These are phyloP conservation scores for Chionodraco myersi DNA, from an alignment of 2,113 vertebrate genomes.

Conservation along the genomic window DNA sequence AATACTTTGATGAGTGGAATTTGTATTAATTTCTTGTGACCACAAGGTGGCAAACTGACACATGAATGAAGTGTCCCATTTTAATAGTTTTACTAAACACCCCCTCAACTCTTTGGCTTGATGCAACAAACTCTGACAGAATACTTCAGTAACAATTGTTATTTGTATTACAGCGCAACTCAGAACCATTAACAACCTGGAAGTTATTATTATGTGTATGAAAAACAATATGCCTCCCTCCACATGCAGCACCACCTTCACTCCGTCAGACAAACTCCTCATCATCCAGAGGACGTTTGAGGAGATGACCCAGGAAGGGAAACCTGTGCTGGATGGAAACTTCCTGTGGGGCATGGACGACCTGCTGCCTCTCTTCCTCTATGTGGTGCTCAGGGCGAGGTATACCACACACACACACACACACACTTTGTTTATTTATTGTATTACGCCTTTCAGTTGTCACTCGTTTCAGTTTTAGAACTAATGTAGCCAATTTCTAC, in stretches of 20 bases:
- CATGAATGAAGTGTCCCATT: not conserved
- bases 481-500: not conserved
- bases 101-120: no score
- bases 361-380: slow-evolving; percentile 97
- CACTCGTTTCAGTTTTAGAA: not conserved
- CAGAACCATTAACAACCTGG: not conserved
- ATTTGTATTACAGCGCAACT: not conserved
- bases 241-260: slow-evolving; percentile 91
- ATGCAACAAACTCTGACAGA: not conserved
- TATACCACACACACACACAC: slow-evolving; percentile 55
- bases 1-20: not conserved
- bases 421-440: not conserved
- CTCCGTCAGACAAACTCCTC: slow-evolving; percentile 93
- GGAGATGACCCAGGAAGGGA: slow-evolving; percentile 93
- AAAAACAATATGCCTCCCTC: not conserved
- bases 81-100: not conserved
- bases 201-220: not conserved
- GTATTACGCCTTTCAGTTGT: not conserved
- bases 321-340: slow-evolving; percentile 86
- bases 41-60: not conserved
- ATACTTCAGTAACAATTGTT: not conserved
- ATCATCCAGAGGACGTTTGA: slow-evolving; percentile 97
- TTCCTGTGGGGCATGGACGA: slow-evolving; percentile 99
- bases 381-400: slow-evolving; percentile 95
- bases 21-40: not conserved